Percentiles rank a stretch among this genome's conserved stretches.
Conservation (phyloP, 2,113 vertebrate species). For the Semnopithecus entellus region DNA sequence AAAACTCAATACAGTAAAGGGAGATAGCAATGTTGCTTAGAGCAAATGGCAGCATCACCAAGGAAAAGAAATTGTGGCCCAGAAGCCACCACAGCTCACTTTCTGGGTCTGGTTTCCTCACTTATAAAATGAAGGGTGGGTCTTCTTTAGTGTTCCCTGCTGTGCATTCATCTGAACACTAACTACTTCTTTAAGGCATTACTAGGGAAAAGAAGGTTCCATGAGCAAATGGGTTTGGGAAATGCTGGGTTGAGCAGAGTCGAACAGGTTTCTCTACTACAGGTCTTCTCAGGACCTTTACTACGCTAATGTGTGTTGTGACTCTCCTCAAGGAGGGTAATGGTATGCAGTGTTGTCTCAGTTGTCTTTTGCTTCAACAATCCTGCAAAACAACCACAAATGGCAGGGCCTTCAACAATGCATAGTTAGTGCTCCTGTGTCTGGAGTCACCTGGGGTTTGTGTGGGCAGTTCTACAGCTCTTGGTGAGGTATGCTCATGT, state of each 20-base stretch:
- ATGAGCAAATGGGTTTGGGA: not conserved
- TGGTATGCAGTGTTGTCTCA: not conserved
- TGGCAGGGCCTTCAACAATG: not conserved
- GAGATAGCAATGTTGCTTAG: not conserved
- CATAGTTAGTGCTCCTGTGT: not conserved
- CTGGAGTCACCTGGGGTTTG: not conserved
- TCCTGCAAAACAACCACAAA: not conserved
- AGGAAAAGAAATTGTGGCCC: not conserved
- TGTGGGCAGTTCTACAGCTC: not conserved
- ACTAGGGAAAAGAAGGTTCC: not conserved
- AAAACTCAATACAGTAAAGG: not conserved
- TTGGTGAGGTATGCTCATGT: not conserved
- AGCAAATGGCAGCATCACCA: not conserved
- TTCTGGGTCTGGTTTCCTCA: not conserved
- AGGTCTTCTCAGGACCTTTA: conserved; percentile 9
- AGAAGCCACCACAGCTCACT: not conserved
- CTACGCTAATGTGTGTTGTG: not conserved
- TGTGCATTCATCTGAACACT: not conserved
- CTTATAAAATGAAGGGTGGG: not conserved
- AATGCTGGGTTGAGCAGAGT: conserved; percentile 15
- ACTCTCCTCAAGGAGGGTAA: not conserved
- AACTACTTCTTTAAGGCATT: not conserved
- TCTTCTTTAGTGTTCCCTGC: not conserved
- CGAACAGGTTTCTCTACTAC: not conserved
- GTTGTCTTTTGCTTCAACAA: conserved; percentile 26